Conservation (phyloP, 35 echinoderm and acorn worm species). For the Apostichopus californicus region DNA sequence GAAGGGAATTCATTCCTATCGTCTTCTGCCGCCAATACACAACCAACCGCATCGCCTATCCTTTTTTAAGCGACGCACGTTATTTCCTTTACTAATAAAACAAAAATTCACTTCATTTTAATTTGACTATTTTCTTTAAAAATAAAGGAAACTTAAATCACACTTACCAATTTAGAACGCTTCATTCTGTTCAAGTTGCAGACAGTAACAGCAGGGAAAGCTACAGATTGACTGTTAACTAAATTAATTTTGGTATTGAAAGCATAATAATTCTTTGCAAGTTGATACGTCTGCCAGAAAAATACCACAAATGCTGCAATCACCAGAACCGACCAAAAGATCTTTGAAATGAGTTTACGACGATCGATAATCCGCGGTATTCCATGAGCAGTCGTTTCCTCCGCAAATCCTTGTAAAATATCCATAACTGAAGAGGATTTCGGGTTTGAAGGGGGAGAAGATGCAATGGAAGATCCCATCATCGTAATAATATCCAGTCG, state of each 20-base stretch:
- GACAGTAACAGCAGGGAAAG: conserved; percentile 84
- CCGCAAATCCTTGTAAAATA: conserved; percentile 36
- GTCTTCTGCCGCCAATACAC: too few species aligned
- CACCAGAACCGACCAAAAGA: conserved; percentile 57
- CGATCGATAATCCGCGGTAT: conserved; percentile 56
- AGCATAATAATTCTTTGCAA: conserved; percentile 59
- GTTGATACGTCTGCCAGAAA: conserved; percentile 16
- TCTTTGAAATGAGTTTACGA: background rate
- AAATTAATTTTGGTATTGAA: conserved; percentile 78
- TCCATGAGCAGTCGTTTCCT: conserved; percentile 75
- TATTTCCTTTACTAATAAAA: too few species aligned
- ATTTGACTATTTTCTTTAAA: too few species aligned
- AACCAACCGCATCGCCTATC: too few species aligned
- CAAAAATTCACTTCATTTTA: too few species aligned
- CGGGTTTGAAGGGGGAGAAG: too few species aligned
- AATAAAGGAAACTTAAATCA: too few species aligned
- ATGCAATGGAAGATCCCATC: too few species aligned
- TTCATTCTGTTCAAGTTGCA: conserved; percentile 91
- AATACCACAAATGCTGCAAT: conserved; percentile 42
- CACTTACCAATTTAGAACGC: conserved; percentile 55
- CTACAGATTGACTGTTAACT: conserved; percentile 44
- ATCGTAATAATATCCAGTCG: too few species aligned
- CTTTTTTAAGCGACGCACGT: too few species aligned
- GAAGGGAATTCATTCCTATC: too few species aligned
- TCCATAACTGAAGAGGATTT: too few species aligned